phyloP scores from a whole-genome alignment of 2,888 invertebrate species.

The Trachelus troglodyta region DNA sequence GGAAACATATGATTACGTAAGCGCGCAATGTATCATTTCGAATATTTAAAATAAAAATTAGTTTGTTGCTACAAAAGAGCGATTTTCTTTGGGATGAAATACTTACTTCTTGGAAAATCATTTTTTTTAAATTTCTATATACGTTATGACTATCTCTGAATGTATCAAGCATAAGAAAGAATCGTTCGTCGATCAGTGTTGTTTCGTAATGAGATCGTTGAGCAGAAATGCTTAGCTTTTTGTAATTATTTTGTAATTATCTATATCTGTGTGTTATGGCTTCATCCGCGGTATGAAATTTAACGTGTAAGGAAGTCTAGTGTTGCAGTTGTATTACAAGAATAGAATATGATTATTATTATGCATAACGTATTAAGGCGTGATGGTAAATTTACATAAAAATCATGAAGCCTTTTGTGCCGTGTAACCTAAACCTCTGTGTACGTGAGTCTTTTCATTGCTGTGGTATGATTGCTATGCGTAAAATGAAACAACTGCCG shows the following conservation, averaged over 20 bases:
- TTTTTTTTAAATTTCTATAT: too few relatives aligned
- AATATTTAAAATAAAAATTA: too few relatives aligned
- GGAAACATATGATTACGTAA: too few relatives aligned
- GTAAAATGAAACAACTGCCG: background rate
- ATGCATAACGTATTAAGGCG: background rate
- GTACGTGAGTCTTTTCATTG: background rate
- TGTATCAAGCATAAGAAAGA: background rate
- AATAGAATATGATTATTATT: background rate
- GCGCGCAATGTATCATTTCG: too few relatives aligned
- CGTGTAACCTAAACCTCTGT: background rate
- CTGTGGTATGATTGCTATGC: background rate
- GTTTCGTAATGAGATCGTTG: background rate
- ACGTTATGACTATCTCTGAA: background rate
- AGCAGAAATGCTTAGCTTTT: background rate
- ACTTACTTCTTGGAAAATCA: too few relatives aligned
- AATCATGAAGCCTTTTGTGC: background rate
- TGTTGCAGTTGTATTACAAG: background rate
- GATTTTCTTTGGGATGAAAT: too few relatives aligned
- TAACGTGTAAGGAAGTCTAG: background rate
- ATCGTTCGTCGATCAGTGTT: background rate
- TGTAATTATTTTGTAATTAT: background rate
- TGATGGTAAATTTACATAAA: background rate
- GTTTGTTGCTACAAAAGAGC: too few relatives aligned
- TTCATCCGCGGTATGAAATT: background rate
- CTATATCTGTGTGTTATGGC: background rate